Base-by-base conservation (phyloP, 2,113 vertebrate genomes). In the Vicugna pacos region DNA sequence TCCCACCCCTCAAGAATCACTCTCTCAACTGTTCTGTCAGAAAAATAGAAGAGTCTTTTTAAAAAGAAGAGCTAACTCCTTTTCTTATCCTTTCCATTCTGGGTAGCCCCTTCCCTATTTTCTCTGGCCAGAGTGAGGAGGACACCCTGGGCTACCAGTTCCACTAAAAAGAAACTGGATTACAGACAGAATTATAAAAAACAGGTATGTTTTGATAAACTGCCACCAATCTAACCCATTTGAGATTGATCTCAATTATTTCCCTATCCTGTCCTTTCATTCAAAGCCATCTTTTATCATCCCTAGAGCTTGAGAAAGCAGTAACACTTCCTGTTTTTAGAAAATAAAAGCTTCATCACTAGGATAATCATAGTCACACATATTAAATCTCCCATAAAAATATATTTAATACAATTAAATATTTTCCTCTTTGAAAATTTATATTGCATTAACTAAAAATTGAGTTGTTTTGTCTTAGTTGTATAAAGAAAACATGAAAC, bases 321-420 rank as follows among this genome's bases (percentile, higher is more conserved):
- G 1, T 80, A 80, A 72, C 12, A 82, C 12, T 76, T 95, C 24
- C 38, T 67, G 54, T 56, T 70, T 85, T 48, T 5, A 81, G 48
- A 42, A 77, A 92, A 90, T 58, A 79, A 87, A 97, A 87, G 60
- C 60, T 50, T 65, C 69, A 82, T 30, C 73, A 83, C n/a, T 67
- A 58, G 19, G 42, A 89, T 93, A 62, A 69, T 79, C 38, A 75
- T 46, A 89, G 46, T 17, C 24, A 84, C 42, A 95, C 56, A 84
- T 46, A 84, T 26, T 89, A 92, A 73, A 84, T 94, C 30, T 67
- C 52, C 35, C n/a, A 77, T 77, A 42, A 87, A 77, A 91, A 95
- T 32, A 62, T 10, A 95, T 60, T 73, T 90, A 82, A 76, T 76
- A 69, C 4, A 6, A 64, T 35, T 30, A 46, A 67, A 76, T 35